Percentiles rank a stretch among this genome's conserved stretches.
phyloP scores from a whole-genome alignment of 2,113 vertebrate species.

The Actenoides hombroni region DNA sequence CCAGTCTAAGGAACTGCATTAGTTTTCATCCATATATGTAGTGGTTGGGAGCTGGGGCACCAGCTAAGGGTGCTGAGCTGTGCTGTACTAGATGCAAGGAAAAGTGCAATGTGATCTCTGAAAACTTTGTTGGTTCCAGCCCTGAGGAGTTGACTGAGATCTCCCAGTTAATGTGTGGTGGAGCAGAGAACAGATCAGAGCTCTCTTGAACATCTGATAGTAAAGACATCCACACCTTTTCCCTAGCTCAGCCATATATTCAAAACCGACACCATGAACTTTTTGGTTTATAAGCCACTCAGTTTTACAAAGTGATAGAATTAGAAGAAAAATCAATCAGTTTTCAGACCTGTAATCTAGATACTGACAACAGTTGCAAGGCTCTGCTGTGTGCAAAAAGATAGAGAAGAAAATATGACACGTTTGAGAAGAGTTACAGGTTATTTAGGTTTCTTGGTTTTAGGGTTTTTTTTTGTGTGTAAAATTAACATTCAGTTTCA shows the following conservation, averaged over 20 bases:
- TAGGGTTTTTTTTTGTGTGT: neutral
- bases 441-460: neutral
- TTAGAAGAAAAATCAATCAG: neutral
- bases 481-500: neutral
- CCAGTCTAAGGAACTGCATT: neutral
- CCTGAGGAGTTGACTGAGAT: neutral
- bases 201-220: neutral
- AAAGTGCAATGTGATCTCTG: neutral
- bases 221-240: neutral
- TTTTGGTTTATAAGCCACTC: neutral
- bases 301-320: neutral
- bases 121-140: neutral
- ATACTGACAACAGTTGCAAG: neutral
- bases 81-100: neutral
- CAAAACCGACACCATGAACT: neutral
- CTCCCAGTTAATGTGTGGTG: neutral
- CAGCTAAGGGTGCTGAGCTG: neutral
- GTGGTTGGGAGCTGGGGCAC: neutral
- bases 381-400: neutral
- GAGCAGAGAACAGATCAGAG: neutral
- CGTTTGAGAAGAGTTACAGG: neutral
- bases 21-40: neutral
- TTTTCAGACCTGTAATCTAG: neutral
- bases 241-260: neutral
- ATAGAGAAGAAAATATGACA: neutral